Percentiles rank a stretch among this genome's conserved stretches.
These are phyloP conservation scores for Mareca strepera DNA, from an alignment of 2,797 vertebrate genomes.

Conservation along the genomic window DNA sequence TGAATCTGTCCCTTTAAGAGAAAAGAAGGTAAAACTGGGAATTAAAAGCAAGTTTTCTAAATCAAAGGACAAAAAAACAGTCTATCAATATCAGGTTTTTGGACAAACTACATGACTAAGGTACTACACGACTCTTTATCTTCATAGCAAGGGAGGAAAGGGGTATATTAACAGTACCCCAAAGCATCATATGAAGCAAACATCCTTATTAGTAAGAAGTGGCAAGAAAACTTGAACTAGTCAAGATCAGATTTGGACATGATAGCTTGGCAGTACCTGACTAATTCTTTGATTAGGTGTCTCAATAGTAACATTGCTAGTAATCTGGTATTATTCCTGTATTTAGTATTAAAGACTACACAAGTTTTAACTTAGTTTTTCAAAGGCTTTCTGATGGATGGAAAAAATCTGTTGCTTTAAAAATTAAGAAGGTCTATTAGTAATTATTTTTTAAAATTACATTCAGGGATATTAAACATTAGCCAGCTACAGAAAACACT, in stretches of 20 bases:
- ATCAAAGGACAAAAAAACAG: background rate
- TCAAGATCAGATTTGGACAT: background rate
- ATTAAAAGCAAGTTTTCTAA: background rate
- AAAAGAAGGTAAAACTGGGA: slow-evolving; percentile 42
- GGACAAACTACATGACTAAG: background rate
- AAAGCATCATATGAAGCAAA: background rate
- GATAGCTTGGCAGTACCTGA: background rate
- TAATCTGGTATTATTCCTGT: background rate
- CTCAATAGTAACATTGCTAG: background rate
- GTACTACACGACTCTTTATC: background rate
- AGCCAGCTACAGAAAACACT: background rate
- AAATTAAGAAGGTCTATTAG: background rate
- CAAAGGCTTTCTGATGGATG: background rate
- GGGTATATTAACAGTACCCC: background rate
- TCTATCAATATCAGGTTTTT: background rate
- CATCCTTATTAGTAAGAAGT: background rate
- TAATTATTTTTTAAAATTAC: background rate
- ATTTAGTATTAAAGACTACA: background rate
- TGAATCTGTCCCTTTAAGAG: slow-evolving; percentile 86
- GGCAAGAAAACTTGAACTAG: background rate
- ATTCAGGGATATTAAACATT: background rate
- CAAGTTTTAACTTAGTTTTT: slow-evolving; percentile 14
- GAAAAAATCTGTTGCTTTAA: background rate
- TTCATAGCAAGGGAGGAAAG: background rate
- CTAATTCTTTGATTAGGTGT: background rate